Base-by-base conservation (phyloP, 92 coral and sea anemone genomes). In the Montipora capitata region DNA sequence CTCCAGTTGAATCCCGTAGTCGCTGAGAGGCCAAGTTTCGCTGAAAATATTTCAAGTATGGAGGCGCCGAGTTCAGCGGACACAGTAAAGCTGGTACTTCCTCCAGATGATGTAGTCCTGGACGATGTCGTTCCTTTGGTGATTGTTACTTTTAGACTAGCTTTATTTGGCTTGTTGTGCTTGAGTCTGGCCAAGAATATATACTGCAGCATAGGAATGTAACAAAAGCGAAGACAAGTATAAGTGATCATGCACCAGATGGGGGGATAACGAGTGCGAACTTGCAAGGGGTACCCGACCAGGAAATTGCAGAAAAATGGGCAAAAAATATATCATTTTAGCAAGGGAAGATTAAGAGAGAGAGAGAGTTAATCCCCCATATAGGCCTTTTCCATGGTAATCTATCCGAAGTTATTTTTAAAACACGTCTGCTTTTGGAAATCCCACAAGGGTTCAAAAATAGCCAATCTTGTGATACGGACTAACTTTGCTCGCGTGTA, bases 1-100 rank as follows among this genome's bases (percentile, higher is more conserved):
- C 77, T 61, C 86, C 86, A 81, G 78, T 81, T 18, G 52, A 11
- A 51, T 7, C 66, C 85, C 7, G 76, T 68, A 3, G 86, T 69
- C 14, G 6, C 17, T 41, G 86, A 81, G 2, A 70, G 9, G 56
- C 77, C 86, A 3, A 81, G 38, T 8, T 69, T 59, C 20, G 4
- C 86, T 15, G 77, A 52, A 61, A 81, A 81, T 4, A 81, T 6
- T 49, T 38, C 15, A 9, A 68, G 63, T 52, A 81, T 16, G 3
- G 14, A 2, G 6, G 56, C 52, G 35, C 86, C 86, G 12, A 81
- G 54, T 49, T 81, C 68, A 13, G 17, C 68, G 0, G 86, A 81
- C 68, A 81, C 78, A 4, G 86, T 69, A 1, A 56, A 4, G 18
- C 68, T 68, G 49, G 44, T 39, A 20, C 86, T 68, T 15, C 86